These are phyloP conservation scores for Cyclina sinensis DNA, from an alignment of 1,140 invertebrate genomes.

Conservation along the genomic window DNA sequence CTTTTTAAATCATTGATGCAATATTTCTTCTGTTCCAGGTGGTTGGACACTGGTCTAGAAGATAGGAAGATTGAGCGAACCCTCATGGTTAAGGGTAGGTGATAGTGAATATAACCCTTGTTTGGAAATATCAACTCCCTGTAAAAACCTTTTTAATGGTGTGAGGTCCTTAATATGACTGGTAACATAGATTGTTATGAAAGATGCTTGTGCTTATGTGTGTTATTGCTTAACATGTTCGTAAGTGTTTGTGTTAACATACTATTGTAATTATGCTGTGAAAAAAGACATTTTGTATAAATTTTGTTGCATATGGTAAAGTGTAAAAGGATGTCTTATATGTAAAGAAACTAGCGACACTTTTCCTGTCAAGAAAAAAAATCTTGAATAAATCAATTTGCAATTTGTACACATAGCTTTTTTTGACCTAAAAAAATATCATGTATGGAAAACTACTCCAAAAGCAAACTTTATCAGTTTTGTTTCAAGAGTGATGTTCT, in stretches of 20 bases:
- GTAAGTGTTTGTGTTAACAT: slow-evolving; percentile 11
- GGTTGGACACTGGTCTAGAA: slow-evolving; percentile 84
- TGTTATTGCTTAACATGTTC: background rate
- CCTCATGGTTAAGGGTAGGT: slow-evolving; percentile 83
- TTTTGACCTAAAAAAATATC: too few relatives aligned
- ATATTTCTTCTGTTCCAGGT: slow-evolving; percentile 72
- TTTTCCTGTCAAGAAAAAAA: too few relatives aligned
- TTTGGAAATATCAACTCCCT: slow-evolving; percentile 25
- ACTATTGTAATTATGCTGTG: background rate
- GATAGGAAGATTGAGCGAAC: slow-evolving; percentile 82
- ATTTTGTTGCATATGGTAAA: too few relatives aligned
- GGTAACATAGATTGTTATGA: background rate
- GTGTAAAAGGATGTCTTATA: too few relatives aligned
- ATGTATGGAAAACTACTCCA: too few relatives aligned
- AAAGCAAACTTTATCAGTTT: too few relatives aligned
- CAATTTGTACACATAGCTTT: too few relatives aligned
- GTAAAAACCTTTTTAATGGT: slow-evolving; percentile 33
- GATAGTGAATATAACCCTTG: slow-evolving; percentile 60
- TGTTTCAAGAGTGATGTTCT: too few relatives aligned
- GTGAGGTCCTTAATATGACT: slow-evolving; percentile 37
- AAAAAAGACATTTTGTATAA: background rate
- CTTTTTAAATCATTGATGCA: too few relatives aligned
- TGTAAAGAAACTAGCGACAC: too few relatives aligned
- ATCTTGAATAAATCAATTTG: too few relatives aligned
- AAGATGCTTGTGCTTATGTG: background rate